phyloP scores from a whole-genome alignment of 64 coral and sea anemone species.

The Pocillopora damicornis region DNA sequence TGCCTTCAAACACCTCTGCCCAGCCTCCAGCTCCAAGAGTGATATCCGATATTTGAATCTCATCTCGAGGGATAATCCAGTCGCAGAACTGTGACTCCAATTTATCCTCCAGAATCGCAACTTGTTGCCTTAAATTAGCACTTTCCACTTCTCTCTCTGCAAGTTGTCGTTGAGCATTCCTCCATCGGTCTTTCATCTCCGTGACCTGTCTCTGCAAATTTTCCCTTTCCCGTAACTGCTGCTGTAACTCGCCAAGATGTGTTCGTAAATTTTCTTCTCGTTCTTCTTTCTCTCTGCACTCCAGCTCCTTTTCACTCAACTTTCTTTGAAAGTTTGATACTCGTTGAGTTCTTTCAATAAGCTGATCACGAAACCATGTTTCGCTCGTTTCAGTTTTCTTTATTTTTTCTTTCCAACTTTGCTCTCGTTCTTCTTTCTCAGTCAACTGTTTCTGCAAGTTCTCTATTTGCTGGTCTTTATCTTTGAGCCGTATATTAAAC shows the following conservation, averaged over 20 bases:
- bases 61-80: background rate
- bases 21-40: background rate
- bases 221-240: background rate
- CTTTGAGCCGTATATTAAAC: background rate
- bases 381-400: background rate
- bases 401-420: too few relatives aligned
- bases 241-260: background rate
- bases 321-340: too few relatives aligned
- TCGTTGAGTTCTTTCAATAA: background rate
- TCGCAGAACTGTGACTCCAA: background rate
- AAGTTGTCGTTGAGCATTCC: background rate
- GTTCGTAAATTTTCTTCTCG: background rate
- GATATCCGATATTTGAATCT: background rate
- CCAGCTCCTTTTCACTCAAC: background rate
- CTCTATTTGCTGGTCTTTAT: background rate
- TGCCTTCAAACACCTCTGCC: background rate
- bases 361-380: background rate
- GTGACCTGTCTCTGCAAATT: background rate
- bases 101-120: background rate
- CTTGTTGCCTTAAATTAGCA: background rate
- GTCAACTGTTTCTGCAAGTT: too few relatives aligned
- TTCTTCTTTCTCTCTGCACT: background rate
- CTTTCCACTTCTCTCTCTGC: background rate
- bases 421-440: too few relatives aligned
- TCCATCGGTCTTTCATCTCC: background rate